Evolutionary conservation across 2,113 vertebrate species (phyloP).

Genomic region (Probosciger aterrimus): DNA sequence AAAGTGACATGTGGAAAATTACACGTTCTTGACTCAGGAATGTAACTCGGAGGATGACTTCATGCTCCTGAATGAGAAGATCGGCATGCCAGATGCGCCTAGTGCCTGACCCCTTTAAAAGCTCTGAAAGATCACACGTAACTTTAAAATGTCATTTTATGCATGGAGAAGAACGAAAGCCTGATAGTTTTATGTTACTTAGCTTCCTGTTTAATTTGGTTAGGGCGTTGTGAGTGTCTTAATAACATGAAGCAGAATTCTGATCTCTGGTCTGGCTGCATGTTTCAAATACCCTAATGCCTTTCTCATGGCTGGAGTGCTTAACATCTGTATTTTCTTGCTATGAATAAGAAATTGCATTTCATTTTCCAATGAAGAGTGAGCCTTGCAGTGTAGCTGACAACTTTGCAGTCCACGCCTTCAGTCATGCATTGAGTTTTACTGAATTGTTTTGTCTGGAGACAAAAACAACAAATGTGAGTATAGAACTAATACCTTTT

Average conservation of each 20-base stretch:
- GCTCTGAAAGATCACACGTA: neutral
- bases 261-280: neutral
- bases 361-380: neutral
- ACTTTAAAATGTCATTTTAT: slow-evolving; percentile 13
- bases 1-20: neutral
- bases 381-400: neutral
- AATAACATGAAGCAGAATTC: neutral
- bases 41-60: neutral
- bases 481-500: neutral
- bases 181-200: neutral
- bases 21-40: slow-evolving; percentile 9
- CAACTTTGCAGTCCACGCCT: neutral
- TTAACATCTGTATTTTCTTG: neutral
- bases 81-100: neutral
- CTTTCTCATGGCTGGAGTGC: neutral
- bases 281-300: neutral
- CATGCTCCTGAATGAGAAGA: neutral
- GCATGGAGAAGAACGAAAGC: neutral
- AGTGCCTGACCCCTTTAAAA: neutral
- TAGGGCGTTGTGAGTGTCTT: neutral
- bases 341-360: neutral
- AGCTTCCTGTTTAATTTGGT: neutral
- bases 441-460: slow-evolving; percentile 44
- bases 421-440: slow-evolving; percentile 19
- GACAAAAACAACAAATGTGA: slow-evolving; percentile 14